Conservation (phyloP, 2,888 invertebrate species). For the Lasioglossum figueresi region DNA sequence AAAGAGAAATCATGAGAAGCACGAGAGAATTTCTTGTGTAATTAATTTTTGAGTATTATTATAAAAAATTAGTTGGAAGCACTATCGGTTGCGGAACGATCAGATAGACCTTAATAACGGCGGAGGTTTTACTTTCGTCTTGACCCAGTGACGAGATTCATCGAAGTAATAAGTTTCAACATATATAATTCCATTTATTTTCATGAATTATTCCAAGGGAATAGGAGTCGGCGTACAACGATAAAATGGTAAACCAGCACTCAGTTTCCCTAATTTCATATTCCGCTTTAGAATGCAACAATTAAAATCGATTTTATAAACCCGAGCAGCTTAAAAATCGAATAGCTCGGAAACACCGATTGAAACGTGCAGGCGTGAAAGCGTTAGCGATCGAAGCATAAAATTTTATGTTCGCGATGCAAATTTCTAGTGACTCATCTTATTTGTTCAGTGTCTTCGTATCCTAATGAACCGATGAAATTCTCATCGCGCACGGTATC, state of each 20-base stretch:
- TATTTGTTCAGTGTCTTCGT: neutral
- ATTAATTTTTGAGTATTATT: neutral
- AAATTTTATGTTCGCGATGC: neutral
- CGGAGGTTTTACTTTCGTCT: neutral
- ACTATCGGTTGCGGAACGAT: neutral
- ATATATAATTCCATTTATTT: neutral
- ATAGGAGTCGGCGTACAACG: neutral
- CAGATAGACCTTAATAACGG: neutral
- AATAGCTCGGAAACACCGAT: neutral
- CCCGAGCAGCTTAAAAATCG: neutral
- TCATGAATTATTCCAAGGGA: conserved; percentile 10
- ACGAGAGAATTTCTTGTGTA: neutral
- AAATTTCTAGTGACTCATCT: neutral
- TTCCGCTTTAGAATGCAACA: neutral
- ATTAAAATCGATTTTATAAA: neutral
- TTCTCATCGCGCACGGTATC: too few relatives aligned
- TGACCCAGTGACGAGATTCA: neutral
- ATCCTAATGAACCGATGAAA: neutral
- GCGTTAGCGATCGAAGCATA: conserved; percentile 16
- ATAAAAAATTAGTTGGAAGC: neutral
- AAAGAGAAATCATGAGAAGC: too few relatives aligned
- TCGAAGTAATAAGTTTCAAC: neutral
- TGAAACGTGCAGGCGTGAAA: conserved; percentile 3
- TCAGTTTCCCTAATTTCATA: conserved; percentile 5
- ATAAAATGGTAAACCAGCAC: neutral